These are phyloP conservation scores for Melanotaenia trifasciata DNA, from an alignment of 2,797 vertebrate genomes.

Conservation along the genomic window DNA sequence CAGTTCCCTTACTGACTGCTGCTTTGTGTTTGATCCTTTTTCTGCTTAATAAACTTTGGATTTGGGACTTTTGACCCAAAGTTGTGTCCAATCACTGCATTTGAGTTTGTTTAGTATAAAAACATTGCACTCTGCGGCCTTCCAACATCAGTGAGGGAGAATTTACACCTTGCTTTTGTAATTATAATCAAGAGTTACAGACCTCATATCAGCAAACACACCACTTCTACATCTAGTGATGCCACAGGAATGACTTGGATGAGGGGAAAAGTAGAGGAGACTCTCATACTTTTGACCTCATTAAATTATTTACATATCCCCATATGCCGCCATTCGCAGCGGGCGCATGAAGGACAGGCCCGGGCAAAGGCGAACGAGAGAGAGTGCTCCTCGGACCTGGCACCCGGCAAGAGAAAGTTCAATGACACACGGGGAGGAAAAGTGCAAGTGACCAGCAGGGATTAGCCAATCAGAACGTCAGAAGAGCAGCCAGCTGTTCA, in stretches of 20 bases:
- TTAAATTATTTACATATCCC: conserved; percentile 84
- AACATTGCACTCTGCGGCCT: too few species aligned
- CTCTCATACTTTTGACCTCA: conserved; percentile 80
- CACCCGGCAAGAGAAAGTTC: conserved; percentile 79
- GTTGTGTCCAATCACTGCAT: not conserved
- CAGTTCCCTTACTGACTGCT: too few species aligned
- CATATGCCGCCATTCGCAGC: conserved; percentile 76
- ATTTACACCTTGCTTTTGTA: too few species aligned
- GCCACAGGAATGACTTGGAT: conserved; percentile 15
- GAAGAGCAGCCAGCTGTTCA: conserved; percentile 86
- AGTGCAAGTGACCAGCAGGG: conserved; percentile 84
- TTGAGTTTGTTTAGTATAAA: not conserved
- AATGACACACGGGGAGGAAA: conserved; percentile 78
- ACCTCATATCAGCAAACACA: not conserved
- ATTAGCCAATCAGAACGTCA: conserved; percentile 85
- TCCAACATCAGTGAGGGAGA: too few species aligned
- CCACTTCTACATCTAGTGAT: not conserved
- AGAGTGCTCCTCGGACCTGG: conserved; percentile 72
- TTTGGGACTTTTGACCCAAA: not conserved
- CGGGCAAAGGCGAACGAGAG: conserved; percentile 48
- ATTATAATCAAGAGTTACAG: not conserved
- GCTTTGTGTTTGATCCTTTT: too few species aligned
- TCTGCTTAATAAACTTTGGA: not conserved
- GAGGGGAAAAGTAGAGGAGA: conserved; percentile 43
- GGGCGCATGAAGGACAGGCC: conserved; percentile 78